Evolutionary conservation across 2,113 vertebrate genomes (phyloP).

Genomic region (Mystacornis crossleyi): DNA sequence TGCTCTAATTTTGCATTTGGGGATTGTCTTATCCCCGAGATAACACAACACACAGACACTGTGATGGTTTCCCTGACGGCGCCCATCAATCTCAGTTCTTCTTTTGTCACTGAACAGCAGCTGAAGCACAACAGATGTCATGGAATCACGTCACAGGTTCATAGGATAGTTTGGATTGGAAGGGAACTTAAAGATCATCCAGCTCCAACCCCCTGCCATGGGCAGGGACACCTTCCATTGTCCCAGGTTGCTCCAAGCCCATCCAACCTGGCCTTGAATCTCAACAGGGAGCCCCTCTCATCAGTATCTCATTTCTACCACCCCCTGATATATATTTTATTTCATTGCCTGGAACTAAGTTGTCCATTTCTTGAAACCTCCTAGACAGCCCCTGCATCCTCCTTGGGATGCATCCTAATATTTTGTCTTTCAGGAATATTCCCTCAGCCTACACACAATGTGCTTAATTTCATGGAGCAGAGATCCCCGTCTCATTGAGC

Average conservation of each 20-base stretch:
- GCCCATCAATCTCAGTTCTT: background rate
- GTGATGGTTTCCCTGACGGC: background rate
- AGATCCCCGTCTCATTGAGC: slow-evolving; percentile 18
- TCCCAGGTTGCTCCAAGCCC: background rate
- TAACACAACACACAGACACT: background rate
- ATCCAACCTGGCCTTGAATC: background rate
- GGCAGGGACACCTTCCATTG: background rate
- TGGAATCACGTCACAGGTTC: background rate
- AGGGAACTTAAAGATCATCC: background rate
- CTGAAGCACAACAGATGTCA: background rate
- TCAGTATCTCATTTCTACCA: background rate
- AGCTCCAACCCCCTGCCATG: background rate
- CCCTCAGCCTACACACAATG: background rate
- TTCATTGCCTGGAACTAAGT: background rate
- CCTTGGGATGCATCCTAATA: background rate
- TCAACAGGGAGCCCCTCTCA: background rate
- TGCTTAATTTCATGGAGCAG: slow-evolving; percentile 51
- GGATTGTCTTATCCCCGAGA: background rate
- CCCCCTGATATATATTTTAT: background rate
- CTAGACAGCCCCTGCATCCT: background rate
- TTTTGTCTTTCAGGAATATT: background rate
- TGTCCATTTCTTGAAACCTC: background rate
- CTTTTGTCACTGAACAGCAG: background rate
- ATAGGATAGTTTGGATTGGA: background rate
- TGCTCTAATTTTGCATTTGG: background rate